Conservation (phyloP, 1,140 invertebrate species). For the Neodiprion fabricii region DNA sequence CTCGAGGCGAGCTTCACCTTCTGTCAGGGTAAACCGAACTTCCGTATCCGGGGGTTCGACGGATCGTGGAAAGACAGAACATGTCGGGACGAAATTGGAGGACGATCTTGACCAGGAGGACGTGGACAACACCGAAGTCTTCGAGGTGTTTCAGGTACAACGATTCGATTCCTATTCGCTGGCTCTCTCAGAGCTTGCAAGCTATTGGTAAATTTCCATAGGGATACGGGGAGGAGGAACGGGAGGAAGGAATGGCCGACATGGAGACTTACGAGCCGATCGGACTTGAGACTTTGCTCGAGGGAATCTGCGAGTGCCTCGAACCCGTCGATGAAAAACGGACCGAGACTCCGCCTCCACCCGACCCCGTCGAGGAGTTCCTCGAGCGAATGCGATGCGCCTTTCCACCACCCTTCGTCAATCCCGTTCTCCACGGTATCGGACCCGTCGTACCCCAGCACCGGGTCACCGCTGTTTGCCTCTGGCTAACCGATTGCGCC, state of each 20-base stretch:
- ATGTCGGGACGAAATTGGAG: too few relatives aligned
- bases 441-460: slow-evolving; percentile 43
- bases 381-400: slow-evolving; percentile 41
- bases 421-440: slow-evolving; percentile 46
- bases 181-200: too few relatives aligned
- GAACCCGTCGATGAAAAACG: slow-evolving; percentile 29
- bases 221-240: slow-evolving; percentile 13
- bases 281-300: slow-evolving; percentile 27
- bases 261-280: slow-evolving; percentile 20
- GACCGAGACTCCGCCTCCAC: slow-evolving; percentile 12
- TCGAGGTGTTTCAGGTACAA: too few relatives aligned
- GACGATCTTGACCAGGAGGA: too few relatives aligned
- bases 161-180: too few relatives aligned
- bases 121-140: too few relatives aligned
- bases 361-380: slow-evolving; percentile 41
- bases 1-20: too few relatives aligned
- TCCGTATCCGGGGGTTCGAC: too few relatives aligned
- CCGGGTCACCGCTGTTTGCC: slow-evolving; percentile 39
- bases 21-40: too few relatives aligned
- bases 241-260: slow-evolving; percentile 1
- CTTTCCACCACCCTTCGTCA: slow-evolving; percentile 23
- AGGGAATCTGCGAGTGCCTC: slow-evolving; percentile 22
- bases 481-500: slow-evolving; percentile 50
- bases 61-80: too few relatives aligned
- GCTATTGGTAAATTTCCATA: not conserved